These are phyloP conservation scores for Hyaena hyaena DNA, from an alignment of 2,113 vertebrate genomes.

Conservation along the genomic window DNA sequence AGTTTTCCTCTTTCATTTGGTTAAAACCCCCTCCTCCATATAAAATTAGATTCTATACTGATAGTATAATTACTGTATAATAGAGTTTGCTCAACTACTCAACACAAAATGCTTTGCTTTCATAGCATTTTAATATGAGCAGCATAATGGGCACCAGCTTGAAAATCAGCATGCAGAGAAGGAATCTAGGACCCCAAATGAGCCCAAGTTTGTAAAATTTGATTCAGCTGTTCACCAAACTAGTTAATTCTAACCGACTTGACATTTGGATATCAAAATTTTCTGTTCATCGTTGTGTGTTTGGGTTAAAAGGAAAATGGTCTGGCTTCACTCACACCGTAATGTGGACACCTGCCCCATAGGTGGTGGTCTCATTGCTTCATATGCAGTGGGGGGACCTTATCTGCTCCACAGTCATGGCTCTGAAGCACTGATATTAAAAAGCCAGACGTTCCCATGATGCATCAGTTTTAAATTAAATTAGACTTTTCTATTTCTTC, in stretches of 20 bases:
- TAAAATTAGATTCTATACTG: conserved; percentile 81
- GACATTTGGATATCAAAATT: neutral
- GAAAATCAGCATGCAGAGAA: conserved; percentile 78
- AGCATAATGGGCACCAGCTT: conserved; percentile 86
- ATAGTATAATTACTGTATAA: conserved; percentile 85
- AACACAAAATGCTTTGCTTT: conserved; percentile 81
- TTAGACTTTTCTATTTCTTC: conserved; percentile 59
- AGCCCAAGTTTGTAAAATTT: conserved; percentile 79
- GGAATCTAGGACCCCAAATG: conserved; percentile 77
- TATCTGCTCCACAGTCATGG: neutral
- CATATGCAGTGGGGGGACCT: neutral
- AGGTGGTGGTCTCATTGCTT: neutral
- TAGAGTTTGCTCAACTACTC: conserved; percentile 83
- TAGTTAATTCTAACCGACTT: conserved; percentile 56
- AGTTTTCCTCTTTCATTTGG: conserved; percentile 73
- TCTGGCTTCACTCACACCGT: neutral
- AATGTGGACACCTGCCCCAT: neutral
- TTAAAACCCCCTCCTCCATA: conserved; percentile 78
- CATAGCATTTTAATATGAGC: conserved; percentile 82
- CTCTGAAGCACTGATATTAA: neutral
- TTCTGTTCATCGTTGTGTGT: neutral
- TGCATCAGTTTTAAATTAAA: conserved; percentile 54
- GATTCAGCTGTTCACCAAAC: conserved; percentile 82
- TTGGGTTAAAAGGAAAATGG: neutral
- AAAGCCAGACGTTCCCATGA: conserved; percentile 5